A percentile compares a stretch with the other conserved stretches of the same genome.
These are phyloP conservation scores for Papilio polyxenes DNA, from an alignment of 1,140 invertebrate genomes.

Conservation along the genomic window DNA sequence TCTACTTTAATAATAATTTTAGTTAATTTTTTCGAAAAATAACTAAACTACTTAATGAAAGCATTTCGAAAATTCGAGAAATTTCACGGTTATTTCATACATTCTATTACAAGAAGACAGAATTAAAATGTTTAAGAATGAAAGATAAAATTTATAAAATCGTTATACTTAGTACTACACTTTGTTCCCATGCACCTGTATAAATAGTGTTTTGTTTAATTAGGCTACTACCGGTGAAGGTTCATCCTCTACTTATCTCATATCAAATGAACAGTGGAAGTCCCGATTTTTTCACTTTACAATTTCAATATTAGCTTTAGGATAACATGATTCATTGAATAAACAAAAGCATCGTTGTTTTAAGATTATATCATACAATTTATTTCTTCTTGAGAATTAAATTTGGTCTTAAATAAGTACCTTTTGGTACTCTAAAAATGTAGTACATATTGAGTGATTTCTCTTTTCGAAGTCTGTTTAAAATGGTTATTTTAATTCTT, in stretches of 20 bases:
- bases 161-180: neutral
- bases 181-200: constrained; percentile 4
- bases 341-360: constrained; percentile 26
- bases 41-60: too few relatives aligned
- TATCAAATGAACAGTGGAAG: constrained; percentile 19
- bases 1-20: neutral
- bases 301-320: constrained; percentile 33
- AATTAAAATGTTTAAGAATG: too few relatives aligned
- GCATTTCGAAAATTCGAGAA: too few relatives aligned
- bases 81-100: too few relatives aligned
- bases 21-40: neutral
- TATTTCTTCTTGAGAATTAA: neutral
- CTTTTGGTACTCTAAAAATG: neutral
- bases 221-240: constrained; percentile 35
- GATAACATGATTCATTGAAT: constrained; percentile 5
- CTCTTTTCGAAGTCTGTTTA: too few relatives aligned
- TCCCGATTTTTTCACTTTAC: neutral
- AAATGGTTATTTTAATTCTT: too few relatives aligned
- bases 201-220: constrained; percentile 33
- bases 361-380: neutral
- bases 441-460: too few relatives aligned
- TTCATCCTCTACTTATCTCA: neutral
- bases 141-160: too few relatives aligned
- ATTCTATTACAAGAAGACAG: too few relatives aligned
- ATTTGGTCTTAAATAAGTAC: neutral